phyloP scores from a whole-genome alignment of 2,888 invertebrate species.

The Sinelater perroti region DNA sequence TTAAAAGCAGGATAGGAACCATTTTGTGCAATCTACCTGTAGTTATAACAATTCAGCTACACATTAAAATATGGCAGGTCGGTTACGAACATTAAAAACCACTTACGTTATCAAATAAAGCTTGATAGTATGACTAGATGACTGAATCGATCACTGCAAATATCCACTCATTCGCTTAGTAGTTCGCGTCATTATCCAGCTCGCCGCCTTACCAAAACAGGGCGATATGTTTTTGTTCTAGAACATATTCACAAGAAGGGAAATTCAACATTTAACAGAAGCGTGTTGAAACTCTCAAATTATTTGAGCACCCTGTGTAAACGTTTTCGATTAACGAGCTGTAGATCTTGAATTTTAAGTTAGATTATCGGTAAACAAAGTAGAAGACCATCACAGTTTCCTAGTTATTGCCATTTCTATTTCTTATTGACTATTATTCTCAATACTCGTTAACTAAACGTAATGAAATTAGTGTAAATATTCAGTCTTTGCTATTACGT shows the following conservation, averaged over 20 bases:
- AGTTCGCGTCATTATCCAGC: conserved; percentile 17
- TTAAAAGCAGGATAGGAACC: conserved; percentile 39
- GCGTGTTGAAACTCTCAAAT: no score
- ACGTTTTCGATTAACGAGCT: conserved; percentile 22
- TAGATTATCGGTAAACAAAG: conserved; percentile 1
- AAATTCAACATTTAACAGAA: no score
- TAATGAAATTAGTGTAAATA: conserved; percentile 21
- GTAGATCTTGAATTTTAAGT: not conserved
- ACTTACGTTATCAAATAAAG: conserved; percentile 34
- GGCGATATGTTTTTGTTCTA: conserved; percentile 17
- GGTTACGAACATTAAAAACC: conserved; percentile 28
- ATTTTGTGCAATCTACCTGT: conserved; percentile 39
- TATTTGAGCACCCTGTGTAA: conserved; percentile 25
- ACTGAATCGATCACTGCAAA: conserved; percentile 57
- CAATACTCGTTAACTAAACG: conserved; percentile 3
- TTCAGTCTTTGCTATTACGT: conserved; percentile 31
- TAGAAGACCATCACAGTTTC: not conserved
- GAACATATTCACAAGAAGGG: no score
- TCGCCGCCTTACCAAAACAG: conserved; percentile 26
- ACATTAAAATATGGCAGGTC: conserved; percentile 37
- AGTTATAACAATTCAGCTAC: conserved; percentile 21
- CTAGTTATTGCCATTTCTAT: conserved; percentile 21
- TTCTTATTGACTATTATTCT: conserved; percentile 6
- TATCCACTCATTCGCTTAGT: conserved; percentile 47
- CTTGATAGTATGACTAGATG: conserved; percentile 41